Base-by-base conservation (phyloP, 2,113 vertebrate species). In the Amphiprion ocellaris region DNA sequence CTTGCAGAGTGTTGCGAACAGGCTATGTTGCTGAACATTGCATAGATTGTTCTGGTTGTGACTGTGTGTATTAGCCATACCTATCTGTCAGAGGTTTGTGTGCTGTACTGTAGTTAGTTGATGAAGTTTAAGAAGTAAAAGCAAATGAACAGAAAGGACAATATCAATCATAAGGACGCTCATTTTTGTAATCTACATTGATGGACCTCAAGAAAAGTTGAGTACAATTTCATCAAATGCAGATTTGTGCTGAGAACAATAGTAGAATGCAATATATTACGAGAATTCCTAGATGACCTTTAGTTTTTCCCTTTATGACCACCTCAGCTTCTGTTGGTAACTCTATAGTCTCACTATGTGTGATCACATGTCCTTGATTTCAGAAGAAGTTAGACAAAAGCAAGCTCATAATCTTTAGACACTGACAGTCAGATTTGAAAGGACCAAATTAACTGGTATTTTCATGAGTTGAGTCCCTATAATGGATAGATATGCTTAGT, bases 261-360 rank as follows among this genome's bases (percentile, higher is more conserved):
- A 30, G 1, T 14, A 46, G 10, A 24, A 16, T 12, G 4, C 7
- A 37, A 37, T 10, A 9, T 37, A 17, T 65, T 14, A 63, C 23
- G 72, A 50, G 72, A 68, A 76, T 54, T 39, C 16, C n/a, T 39
- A 33, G 16, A 11, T 61, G 53, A 46, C 24, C 26, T 78, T 73
- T 44, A 5, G 26, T 17, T 60, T 2, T 44, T 44, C 12, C 4
- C 41, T 44, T 70, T 19, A 41, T 50, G 41, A 14, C 2, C 21
- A 23, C 37, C 24, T 28, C 11, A 44, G 41, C 4, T 44, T 44
- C 23, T 0, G 7, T 68, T 24, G 19, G 49, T 50, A n/a, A 2
- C 19, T 59, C 53, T 65, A 21, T 9, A 44, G 41, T 8, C 14
- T 4, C n/a, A 19, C 41, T 58, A 16, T 50, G 19, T n/a, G 5